A percentile compares a stretch with the other conserved stretches of the same genome.
Conservation (phyloP, 2,888 invertebrate genomes). For the Diogma glabrata region DNA sequence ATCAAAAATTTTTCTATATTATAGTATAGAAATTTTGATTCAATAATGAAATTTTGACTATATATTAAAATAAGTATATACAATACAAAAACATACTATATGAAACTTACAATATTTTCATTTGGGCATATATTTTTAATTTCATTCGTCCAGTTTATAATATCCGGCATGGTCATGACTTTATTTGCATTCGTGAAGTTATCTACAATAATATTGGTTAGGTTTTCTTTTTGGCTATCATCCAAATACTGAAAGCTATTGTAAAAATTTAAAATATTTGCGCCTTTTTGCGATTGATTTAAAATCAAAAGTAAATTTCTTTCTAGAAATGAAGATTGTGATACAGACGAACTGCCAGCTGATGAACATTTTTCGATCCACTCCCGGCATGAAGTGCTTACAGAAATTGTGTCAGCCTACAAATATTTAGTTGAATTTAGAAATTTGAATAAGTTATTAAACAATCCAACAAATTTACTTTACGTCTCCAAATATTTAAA, state of each 20-base stretch:
- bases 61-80: too few species aligned
- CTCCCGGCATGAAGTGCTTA: neutral
- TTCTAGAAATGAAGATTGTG: too few species aligned
- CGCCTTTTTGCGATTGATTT: too few species aligned
- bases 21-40: too few species aligned
- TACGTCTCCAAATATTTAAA: constrained; percentile 3
- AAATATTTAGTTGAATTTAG: neutral
- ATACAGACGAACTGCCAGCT: too few species aligned
- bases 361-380: too few species aligned
- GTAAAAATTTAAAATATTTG: neutral
- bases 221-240: neutral
- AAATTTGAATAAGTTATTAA: neutral
- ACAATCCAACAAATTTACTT: neutral
- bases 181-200: neutral
- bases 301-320: too few species aligned
- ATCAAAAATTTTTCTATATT: too few species aligned
- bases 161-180: neutral
- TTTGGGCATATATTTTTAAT: neutral
- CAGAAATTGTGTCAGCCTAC: constrained; percentile 5
- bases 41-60: too few species aligned
- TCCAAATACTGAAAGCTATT: neutral
- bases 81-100: too few species aligned
- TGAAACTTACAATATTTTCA: neutral
- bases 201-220: neutral
- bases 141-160: neutral